Percentiles rank a stretch among this genome's conserved stretches.
phyloP scores from a whole-genome alignment of 2,888 invertebrate species.

The Morpho achilles region DNA sequence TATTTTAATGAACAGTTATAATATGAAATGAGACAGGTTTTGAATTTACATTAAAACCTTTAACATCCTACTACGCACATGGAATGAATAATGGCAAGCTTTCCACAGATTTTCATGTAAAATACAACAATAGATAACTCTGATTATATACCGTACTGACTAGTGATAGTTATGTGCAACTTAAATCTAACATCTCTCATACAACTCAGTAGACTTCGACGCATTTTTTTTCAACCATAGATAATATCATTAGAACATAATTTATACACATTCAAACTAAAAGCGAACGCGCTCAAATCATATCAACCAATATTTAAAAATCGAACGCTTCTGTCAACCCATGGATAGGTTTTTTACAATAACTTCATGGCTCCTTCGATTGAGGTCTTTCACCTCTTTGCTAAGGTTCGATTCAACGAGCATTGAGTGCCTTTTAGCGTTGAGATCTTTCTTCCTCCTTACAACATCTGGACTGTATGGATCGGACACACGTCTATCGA shows the following conservation, averaged over 20 bases:
- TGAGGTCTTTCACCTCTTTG: conserved; percentile 60
- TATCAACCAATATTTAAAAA: conserved; percentile 28
- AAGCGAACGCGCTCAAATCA: conserved; percentile 21
- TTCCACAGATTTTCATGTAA: conserved; percentile 15
- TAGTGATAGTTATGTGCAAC: conserved; percentile 59
- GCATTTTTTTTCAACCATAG: conserved; percentile 17
- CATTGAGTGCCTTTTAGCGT: conserved; percentile 65
- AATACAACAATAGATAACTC: conserved; percentile 20
- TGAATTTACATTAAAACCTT: background rate
- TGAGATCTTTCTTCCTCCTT: conserved; percentile 61
- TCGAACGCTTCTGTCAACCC: conserved; percentile 54
- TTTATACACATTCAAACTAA: conserved; percentile 18
- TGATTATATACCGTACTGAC: conserved; percentile 45
- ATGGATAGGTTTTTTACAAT: conserved; percentile 66
- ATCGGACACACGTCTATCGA: conserved; percentile 63
- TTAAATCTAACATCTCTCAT: conserved; percentile 27
- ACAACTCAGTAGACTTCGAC: conserved; percentile 14
- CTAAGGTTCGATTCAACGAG: conserved; percentile 61
- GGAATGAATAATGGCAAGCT: conserved; percentile 25
- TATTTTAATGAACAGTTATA: too few relatives aligned
- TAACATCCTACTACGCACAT: conserved; percentile 5
- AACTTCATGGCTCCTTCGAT: conserved; percentile 63
- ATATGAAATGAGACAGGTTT: background rate
- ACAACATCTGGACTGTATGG: conserved; percentile 64
- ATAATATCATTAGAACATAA: conserved; percentile 13